A percentile compares a stretch with the other conserved stretches of the same genome.
These are phyloP conservation scores for Mus pahari DNA, from an alignment of 2,113 vertebrate species.

Conservation along the genomic window DNA sequence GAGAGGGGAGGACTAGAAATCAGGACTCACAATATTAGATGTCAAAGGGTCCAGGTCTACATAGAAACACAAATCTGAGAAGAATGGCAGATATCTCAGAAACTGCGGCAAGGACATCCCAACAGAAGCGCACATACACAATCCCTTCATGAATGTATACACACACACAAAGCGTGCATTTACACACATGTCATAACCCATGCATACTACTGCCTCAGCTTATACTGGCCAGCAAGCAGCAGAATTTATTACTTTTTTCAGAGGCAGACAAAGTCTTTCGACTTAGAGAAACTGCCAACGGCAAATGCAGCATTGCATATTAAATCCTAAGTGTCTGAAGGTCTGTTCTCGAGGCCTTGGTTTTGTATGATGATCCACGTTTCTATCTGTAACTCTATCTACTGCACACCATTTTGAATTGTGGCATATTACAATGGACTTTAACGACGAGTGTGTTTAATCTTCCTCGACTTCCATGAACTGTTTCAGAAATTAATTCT, in stretches of 20 bases:
- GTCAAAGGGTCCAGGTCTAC: background rate
- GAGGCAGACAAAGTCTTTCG: background rate
- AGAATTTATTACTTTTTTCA: background rate
- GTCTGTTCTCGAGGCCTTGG: background rate
- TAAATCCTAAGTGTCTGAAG: background rate
- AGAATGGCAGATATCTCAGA: background rate
- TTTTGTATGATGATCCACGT: background rate
- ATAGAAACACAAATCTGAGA: background rate
- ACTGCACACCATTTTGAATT: background rate
- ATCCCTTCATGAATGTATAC: background rate
- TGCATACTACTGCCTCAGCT: background rate
- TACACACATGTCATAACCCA: background rate
- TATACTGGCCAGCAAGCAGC: background rate
- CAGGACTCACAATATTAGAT: slow-evolving; percentile 6
- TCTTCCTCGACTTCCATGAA: background rate
- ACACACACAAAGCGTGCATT: background rate
- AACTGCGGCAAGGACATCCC: background rate
- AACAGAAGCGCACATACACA: background rate
- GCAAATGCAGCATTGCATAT: background rate
- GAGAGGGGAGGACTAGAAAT: background rate
- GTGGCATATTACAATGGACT: background rate
- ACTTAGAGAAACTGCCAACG: background rate
- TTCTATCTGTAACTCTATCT: slow-evolving; percentile 10
- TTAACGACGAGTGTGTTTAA: background rate
- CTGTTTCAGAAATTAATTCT: slow-evolving; percentile 41